phyloP scores from a whole-genome alignment of 1,140 invertebrate species.

The Zaprionus gabonicus region DNA sequence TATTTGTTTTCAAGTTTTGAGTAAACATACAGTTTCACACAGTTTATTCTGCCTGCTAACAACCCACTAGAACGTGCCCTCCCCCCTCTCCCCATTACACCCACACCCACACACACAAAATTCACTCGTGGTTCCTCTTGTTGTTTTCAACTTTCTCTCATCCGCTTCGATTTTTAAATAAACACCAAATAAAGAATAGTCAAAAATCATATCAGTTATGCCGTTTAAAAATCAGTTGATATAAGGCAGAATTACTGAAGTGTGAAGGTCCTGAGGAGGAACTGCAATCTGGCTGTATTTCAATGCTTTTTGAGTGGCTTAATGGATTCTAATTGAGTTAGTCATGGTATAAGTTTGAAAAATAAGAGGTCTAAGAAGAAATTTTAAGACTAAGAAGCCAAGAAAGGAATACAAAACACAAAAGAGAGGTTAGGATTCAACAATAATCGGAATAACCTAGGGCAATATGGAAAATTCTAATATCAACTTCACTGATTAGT shows the following conservation, averaged over 20 bases:
- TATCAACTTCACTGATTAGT: constrained; percentile 1
- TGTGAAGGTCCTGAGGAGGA: not conserved
- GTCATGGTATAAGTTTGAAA: too few relatives aligned
- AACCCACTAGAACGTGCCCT: too few relatives aligned
- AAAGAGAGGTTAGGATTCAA: too few relatives aligned
- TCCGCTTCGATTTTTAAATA: constrained; percentile 2
- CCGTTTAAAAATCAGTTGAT: not conserved
- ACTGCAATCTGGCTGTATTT: not conserved
- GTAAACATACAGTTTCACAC: not conserved
- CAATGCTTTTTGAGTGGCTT: too few relatives aligned
- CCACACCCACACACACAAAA: too few relatives aligned
- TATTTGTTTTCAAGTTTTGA: not conserved
- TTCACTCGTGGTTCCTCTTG: not conserved
- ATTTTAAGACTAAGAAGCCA: too few relatives aligned
- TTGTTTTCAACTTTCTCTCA: not conserved
- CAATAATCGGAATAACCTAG: not conserved
- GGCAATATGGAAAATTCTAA: not conserved
- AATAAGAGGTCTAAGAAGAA: too few relatives aligned
- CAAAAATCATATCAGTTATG: not conserved
- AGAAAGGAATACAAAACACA: too few relatives aligned
- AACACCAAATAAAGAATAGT: not conserved
- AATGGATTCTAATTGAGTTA: too few relatives aligned
- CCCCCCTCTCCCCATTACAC: too few relatives aligned
- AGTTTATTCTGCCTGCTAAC: not conserved
- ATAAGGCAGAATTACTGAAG: not conserved